Percentiles rank a stretch among this genome's conserved stretches.
These are phyloP conservation scores for Diarsia brunnea DNA, from an alignment of 2,888 invertebrate species.

Conservation along the genomic window DNA sequence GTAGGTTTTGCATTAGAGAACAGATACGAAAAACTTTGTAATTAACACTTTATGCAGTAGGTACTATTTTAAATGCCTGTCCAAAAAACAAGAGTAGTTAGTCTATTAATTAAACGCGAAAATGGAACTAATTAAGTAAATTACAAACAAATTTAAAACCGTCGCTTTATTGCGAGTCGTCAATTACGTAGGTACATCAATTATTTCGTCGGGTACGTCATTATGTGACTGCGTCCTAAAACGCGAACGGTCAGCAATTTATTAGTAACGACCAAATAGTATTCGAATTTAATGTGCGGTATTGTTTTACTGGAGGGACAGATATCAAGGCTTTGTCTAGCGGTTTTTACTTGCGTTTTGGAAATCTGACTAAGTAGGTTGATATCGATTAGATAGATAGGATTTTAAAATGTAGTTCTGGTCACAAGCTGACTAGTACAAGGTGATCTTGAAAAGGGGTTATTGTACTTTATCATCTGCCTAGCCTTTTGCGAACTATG, in stretches of 20 bases:
- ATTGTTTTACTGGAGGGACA: constrained; percentile 30
- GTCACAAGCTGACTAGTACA: neutral
- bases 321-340: constrained; percentile 11
- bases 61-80: constrained; percentile 4
- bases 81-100: neutral
- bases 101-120: constrained; percentile 7
- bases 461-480: too few species aligned
- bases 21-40: neutral
- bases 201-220: constrained; percentile 24
- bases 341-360: constrained; percentile 27
- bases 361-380: neutral
- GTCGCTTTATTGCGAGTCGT: constrained; percentile 23
- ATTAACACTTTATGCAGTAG: neutral
- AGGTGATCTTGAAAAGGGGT: neutral
- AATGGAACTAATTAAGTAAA: constrained; percentile 35
- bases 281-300: constrained; percentile 50
- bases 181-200: constrained; percentile 44
- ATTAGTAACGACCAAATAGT: constrained; percentile 31
- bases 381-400: neutral
- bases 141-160: constrained; percentile 16
- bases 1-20: too few species aligned
- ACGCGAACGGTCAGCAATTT: constrained; percentile 41
- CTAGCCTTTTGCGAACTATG: too few species aligned
- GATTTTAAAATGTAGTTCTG: neutral
- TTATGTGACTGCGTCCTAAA: constrained; percentile 42